Conservation (phyloP, 2,888 invertebrate species). For the Ditula angustiorana region DNA sequence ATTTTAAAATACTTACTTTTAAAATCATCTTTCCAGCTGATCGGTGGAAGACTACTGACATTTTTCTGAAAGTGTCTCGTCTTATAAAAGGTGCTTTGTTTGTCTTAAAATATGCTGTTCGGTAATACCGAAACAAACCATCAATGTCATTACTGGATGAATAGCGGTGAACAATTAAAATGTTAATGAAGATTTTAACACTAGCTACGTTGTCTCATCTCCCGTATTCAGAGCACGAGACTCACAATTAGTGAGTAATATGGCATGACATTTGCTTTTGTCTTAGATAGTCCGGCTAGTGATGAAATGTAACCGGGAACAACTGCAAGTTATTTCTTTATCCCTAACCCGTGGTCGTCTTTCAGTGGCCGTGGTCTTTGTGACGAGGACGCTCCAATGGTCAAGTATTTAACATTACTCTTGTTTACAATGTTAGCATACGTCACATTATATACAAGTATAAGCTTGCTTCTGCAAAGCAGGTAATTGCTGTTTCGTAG, state of each 20-base stretch:
- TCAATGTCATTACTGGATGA: constrained; percentile 80
- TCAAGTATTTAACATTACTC: constrained; percentile 11
- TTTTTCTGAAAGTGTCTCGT: constrained; percentile 68
- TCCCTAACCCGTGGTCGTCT: constrained; percentile 48
- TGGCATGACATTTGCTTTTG: constrained; percentile 68
- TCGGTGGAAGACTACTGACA: constrained; percentile 75
- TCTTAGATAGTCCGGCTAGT: constrained; percentile 57
- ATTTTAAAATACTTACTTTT: constrained; percentile 65
- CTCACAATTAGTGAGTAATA: constrained; percentile 66
- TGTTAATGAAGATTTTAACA: constrained; percentile 77
- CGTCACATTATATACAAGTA: neutral
- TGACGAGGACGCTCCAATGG: constrained; percentile 44
- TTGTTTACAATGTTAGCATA: neutral
- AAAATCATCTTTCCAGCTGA: constrained; percentile 77
- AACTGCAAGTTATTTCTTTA: constrained; percentile 53
- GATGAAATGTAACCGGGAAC: constrained; percentile 61
- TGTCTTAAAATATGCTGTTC: constrained; percentile 76
- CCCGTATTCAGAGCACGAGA: constrained; percentile 73
- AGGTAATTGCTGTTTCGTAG: too few species aligned
- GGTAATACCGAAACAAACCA: constrained; percentile 82
- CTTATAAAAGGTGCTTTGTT: constrained; percentile 79
- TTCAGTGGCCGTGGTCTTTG: constrained; percentile 44
- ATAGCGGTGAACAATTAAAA: constrained; percentile 79
- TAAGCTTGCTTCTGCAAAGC: neutral
- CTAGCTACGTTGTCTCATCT: constrained; percentile 61